These are phyloP conservation scores for Apamea epomidion DNA, from an alignment of 2,888 invertebrate genomes.

Conservation along the genomic window DNA sequence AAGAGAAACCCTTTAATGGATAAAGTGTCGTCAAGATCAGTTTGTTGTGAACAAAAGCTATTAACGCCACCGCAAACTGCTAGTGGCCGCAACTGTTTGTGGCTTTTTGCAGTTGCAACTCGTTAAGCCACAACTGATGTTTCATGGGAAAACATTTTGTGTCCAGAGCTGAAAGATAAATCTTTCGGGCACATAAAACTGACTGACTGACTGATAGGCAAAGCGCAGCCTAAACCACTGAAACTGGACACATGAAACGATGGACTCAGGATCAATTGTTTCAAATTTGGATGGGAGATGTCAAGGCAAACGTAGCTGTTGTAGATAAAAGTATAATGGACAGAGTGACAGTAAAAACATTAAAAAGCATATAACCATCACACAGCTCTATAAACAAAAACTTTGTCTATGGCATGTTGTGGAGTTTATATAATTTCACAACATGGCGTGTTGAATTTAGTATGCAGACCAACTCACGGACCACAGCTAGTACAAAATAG, in stretches of 20 bases:
- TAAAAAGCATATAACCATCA: background rate
- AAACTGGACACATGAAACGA: slow-evolving; percentile 7
- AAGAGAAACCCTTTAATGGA: slow-evolving; percentile 17
- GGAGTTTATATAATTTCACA: background rate
- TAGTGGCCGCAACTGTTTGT: slow-evolving; percentile 51
- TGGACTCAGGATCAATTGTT: slow-evolving; percentile 21
- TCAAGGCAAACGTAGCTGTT: background rate
- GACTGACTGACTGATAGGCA: slow-evolving; percentile 18
- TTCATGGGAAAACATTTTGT: slow-evolving; percentile 41
- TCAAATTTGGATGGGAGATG: background rate
- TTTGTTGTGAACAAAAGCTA: slow-evolving; percentile 62
- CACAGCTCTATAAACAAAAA: background rate
- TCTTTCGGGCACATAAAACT: slow-evolving; percentile 42
- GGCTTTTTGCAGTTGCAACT: slow-evolving; percentile 58
- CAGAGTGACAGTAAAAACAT: background rate
- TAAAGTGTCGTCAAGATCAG: slow-evolving; percentile 55
- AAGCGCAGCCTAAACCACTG: slow-evolving; percentile 19
- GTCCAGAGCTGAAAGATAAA: slow-evolving; percentile 37
- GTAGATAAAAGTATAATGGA: background rate
- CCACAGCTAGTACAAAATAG: background rate
- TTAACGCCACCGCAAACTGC: slow-evolving; percentile 50
- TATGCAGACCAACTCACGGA: slow-evolving; percentile 1
- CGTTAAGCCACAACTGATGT: slow-evolving; percentile 58
- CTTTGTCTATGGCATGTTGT: background rate
- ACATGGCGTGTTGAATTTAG: background rate